A percentile compares a stretch with the other conserved stretches of the same genome.
Evolutionary conservation across 2,888 invertebrate genomes (phyloP).

Genomic region (Schizotus pectinicornis): DNA sequence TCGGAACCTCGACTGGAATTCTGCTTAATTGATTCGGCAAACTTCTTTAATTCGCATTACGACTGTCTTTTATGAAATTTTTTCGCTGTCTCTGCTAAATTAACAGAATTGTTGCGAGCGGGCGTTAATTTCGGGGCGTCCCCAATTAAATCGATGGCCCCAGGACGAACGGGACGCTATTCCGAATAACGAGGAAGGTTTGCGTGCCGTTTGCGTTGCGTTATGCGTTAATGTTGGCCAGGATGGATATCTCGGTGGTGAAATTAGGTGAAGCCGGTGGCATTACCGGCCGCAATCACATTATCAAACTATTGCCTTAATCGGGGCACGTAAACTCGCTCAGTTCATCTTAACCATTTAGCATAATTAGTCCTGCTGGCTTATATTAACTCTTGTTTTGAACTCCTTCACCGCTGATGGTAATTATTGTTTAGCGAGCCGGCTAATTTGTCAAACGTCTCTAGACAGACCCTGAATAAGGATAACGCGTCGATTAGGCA

Average conservation of each 20-base stretch:
- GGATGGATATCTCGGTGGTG: slow-evolving; percentile 27
- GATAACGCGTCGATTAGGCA: background rate
- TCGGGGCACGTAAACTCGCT: slow-evolving; percentile 47
- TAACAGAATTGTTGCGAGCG: slow-evolving; percentile 12
- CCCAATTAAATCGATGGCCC: slow-evolving; percentile 9
- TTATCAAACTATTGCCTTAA: slow-evolving; percentile 52
- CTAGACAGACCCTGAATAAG: background rate
- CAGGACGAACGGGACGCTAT: slow-evolving; percentile 2
- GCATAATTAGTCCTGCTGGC: slow-evolving; percentile 48
- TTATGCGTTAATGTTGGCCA: slow-evolving; percentile 32
- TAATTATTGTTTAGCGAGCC: slow-evolving; percentile 16
- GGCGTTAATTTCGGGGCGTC: slow-evolving; percentile 7
- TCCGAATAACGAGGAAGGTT: slow-evolving; percentile 12
- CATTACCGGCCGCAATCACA: slow-evolving; percentile 49
- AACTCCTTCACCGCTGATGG: slow-evolving; percentile 14
- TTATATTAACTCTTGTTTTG: slow-evolving; percentile 43
- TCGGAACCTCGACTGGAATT: slow-evolving; percentile 4
- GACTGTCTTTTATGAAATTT: slow-evolving; percentile 29
- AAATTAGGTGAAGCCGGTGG: slow-evolving; percentile 34
- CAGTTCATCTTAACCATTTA: slow-evolving; percentile 49
- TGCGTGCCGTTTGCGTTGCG: slow-evolving; percentile 37
- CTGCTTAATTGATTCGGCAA: slow-evolving; percentile 26
- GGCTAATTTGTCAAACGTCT: slow-evolving; percentile 13
- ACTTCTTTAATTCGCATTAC: slow-evolving; percentile 30
- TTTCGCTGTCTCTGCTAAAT: slow-evolving; percentile 13